phyloP scores from a whole-genome alignment of 1,140 invertebrate genomes.

The Aleiodes sp. region DNA sequence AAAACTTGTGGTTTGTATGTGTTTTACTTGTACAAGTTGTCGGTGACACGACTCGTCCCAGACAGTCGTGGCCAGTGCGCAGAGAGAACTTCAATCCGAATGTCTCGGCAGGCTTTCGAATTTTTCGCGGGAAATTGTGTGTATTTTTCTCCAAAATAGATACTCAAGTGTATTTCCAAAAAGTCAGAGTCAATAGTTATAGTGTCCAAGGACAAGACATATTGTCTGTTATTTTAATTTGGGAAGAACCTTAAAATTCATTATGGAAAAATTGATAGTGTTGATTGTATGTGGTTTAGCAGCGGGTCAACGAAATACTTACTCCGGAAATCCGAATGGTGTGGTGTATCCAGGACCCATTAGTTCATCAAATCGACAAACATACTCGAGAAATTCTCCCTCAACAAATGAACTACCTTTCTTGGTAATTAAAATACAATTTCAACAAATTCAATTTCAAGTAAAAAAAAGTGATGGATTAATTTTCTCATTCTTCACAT shows the following conservation, averaged over 20 bases:
- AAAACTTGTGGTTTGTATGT: background rate
- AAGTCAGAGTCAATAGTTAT: background rate
- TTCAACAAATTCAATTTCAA: background rate
- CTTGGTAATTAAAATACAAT: background rate
- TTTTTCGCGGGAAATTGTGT: constrained; percentile 4
- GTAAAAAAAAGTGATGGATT: too few species aligned
- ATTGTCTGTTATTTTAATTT: background rate
- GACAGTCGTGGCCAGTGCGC: constrained; percentile 4
- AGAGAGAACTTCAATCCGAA: background rate
- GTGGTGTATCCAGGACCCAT: background rate
- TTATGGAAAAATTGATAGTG: constrained; percentile 1
- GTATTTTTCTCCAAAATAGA: background rate
- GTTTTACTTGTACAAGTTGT: constrained; percentile 11
- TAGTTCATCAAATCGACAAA: background rate
- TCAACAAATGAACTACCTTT: background rate
- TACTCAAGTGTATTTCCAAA: background rate
- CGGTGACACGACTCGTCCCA: background rate
- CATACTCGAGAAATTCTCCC: background rate
- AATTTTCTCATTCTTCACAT: too few species aligned
- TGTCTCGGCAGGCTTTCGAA: background rate
- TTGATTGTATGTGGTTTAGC: background rate
- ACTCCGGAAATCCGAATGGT: background rate
- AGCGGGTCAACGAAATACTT: background rate
- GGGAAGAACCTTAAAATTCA: background rate
- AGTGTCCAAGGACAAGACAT: background rate